Percentiles rank a stretch among this genome's conserved stretches.
Conservation (phyloP, 2,113 vertebrate genomes). For the Neogale vison region DNA sequence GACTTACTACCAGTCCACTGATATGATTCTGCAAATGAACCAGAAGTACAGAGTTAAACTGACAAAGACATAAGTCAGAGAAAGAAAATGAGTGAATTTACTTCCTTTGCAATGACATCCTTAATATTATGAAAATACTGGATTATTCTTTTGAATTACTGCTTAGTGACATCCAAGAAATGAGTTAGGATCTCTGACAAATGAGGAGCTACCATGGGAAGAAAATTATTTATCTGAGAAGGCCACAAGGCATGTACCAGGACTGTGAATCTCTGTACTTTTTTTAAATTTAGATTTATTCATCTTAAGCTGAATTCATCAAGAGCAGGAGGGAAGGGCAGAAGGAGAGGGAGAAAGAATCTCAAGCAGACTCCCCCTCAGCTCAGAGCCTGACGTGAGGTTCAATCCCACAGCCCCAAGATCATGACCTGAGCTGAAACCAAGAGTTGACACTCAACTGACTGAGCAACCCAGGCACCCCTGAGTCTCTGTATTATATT, state of each 20-base stretch:
- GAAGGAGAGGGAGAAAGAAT: neutral
- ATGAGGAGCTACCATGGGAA: neutral
- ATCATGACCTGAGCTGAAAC: neutral
- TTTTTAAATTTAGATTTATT: neutral
- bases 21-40: neutral
- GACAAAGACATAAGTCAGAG: neutral
- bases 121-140: conserved; percentile 6
- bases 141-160: neutral
- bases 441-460: neutral
- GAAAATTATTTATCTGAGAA: neutral
- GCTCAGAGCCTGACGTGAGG: neutral
- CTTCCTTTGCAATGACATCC: neutral
- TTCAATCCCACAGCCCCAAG: neutral
- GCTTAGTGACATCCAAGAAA: neutral
- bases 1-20: neutral
- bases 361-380: neutral
- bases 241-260: neutral
- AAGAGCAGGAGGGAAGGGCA: neutral
- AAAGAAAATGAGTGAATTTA: neutral
- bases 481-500: too few species aligned
- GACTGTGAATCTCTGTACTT: too few species aligned
- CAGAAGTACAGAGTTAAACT: neutral
- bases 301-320: neutral
- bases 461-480: neutral
- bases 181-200: neutral